Conservation (phyloP, 2,797 vertebrate genomes). For the Euphonia xanthogaster region DNA sequence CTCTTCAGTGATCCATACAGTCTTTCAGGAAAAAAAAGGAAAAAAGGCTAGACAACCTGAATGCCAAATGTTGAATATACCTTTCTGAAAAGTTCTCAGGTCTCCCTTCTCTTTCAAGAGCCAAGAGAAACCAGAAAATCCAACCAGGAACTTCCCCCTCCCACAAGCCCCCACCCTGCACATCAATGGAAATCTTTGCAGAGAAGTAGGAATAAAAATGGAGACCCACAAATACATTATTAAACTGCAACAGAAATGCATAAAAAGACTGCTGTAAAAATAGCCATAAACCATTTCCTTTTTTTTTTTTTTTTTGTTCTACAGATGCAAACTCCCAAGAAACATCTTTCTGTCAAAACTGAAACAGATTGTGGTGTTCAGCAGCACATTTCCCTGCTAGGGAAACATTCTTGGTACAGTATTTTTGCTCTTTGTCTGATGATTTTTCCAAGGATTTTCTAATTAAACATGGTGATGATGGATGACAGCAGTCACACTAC, state of each 20-base stretch:
- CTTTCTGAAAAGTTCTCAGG: constrained; percentile 13
- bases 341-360: constrained; percentile 60
- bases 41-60: background rate
- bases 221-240: constrained; percentile 14
- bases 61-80: constrained; percentile 3
- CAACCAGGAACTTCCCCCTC: background rate
- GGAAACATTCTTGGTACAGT: constrained; percentile 36
- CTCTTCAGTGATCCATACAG: constrained; percentile 33
- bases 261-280: constrained; percentile 58
- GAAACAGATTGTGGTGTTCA: constrained; percentile 65
- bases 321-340: constrained; percentile 67
- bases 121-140: background rate
- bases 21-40: constrained; percentile 14
- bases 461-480: constrained; percentile 9
- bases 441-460: constrained; percentile 16
- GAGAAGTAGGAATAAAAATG: background rate
- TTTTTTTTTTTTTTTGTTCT: background rate
- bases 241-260: constrained; percentile 30
- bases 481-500: background rate
- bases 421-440: constrained; percentile 28
- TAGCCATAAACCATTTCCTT: background rate
- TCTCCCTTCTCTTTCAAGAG: background rate
- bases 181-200: background rate
- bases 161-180: background rate
- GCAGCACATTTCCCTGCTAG: constrained; percentile 47